Evolutionary conservation across 2,797 vertebrate species (phyloP).

Genomic region (Echiichthys vipera): DNA sequence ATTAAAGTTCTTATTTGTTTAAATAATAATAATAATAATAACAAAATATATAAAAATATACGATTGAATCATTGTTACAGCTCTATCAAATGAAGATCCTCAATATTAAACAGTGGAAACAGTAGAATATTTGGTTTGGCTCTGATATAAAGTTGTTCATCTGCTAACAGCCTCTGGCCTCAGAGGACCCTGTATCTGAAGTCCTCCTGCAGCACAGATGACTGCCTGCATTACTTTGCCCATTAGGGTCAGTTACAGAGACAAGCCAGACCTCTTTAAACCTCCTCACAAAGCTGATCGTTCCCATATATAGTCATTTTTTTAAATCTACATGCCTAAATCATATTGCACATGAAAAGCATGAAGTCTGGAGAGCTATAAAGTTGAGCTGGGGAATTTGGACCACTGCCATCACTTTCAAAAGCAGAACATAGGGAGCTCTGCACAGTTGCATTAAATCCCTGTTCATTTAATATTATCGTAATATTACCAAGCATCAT

Average conservation of each 20-base stretch:
- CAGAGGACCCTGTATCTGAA: neutral
- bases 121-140: constrained; percentile 13
- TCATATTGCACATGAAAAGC: constrained; percentile 15
- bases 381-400: constrained; percentile 32
- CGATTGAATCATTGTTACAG: neutral
- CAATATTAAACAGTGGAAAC: neutral
- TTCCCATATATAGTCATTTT: constrained; percentile 69
- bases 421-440: neutral
- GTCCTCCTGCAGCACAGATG: constrained; percentile 16
- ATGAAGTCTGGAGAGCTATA: neutral
- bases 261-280: constrained; percentile 11
- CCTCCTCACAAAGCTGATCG: neutral
- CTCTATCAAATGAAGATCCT: neutral
- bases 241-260: constrained; percentile 11
- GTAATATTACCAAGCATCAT: too few relatives aligned
- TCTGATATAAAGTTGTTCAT: neutral
- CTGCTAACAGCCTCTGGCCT: neutral
- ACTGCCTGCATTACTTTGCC: constrained; percentile 24
- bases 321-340: constrained; percentile 17
- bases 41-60: too few relatives aligned
- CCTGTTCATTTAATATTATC: too few relatives aligned
- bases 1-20: too few relatives aligned
- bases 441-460: neutral
- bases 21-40: too few relatives aligned
- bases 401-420: neutral